Percentiles rank a stretch among this genome's conserved stretches.
Conservation (phyloP, 2,113 vertebrate species). For the Hemiprocne comata region DNA sequence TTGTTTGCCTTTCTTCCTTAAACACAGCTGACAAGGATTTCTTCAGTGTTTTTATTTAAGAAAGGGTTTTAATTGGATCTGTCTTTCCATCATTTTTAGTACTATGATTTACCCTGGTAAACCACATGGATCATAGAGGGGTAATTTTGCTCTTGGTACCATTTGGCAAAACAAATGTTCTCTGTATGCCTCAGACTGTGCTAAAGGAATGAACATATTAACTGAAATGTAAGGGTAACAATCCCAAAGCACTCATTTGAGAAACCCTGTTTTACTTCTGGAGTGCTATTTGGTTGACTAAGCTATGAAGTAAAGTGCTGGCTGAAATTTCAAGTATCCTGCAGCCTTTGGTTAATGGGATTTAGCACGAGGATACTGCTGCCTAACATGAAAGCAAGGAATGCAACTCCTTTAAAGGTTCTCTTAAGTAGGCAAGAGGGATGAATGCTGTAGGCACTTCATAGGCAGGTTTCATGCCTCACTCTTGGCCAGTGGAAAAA, state of each 20-base stretch:
- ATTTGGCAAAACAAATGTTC: background rate
- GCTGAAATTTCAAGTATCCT: background rate
- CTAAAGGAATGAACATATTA: background rate
- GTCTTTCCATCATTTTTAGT: conserved; percentile 19
- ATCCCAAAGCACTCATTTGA: background rate
- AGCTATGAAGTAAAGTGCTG: background rate
- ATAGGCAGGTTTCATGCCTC: background rate
- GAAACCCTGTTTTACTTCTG: background rate
- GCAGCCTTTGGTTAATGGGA: background rate
- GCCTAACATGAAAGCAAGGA: background rate
- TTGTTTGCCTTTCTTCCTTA: background rate
- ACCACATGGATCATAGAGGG: background rate
- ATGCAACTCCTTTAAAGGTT: background rate
- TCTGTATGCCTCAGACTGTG: background rate
- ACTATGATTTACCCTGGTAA: conserved; percentile 25
- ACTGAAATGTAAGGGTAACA: background rate
- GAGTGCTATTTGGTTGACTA: background rate
- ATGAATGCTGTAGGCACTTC: background rate
- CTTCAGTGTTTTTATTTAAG: background rate
- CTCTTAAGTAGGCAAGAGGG: background rate
- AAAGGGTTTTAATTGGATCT: conserved; percentile 22
- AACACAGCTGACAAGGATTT: background rate
- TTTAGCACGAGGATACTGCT: background rate
- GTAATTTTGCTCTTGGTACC: background rate
- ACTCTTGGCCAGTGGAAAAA: background rate